Evolutionary conservation across 30 jellyfish, hydroid and myxozoan genomes (phyloP), one percentile per base, ranked within the genome.

Genomic region (Sanderia malayensis): DNA sequence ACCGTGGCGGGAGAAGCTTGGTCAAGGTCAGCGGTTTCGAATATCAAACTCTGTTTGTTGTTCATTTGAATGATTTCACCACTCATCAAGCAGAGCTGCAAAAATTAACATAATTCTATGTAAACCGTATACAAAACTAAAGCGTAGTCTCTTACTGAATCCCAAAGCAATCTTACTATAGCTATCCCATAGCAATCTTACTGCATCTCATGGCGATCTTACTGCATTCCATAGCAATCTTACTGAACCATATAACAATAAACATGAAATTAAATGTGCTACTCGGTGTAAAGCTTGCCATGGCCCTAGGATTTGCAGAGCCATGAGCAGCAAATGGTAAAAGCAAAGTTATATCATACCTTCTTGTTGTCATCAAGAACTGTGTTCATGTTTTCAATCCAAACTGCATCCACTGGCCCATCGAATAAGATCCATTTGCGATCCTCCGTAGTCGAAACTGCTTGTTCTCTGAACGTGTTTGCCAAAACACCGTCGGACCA

Each of bases 1-100:
- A 89, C 97, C 0, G 97, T 89, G 10, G 97, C 97, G 27, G 97
- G 97, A 15, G 97, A 89, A 7, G 97, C 97, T 62, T 89, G 97
- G 59, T 89, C 97, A 32, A 89, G 87, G 58, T 89, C 97, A 18
- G 95, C 76, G 4, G 97, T 76, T 46, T 89, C 97, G 69, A 89
- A 89, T 18, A 89, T 89, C 70, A 89, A 58, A 70, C 98, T 90
- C 62, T 90, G 98, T 61, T 84, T 83, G 91, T 76, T 73, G 74
- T 57, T 90, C 98, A 90, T 90, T 44, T 90, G 98, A 18, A 90
- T 90, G 62, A 90, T 90, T 61, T 90, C 98, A 25, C 98, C 98
- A 55, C 98, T 90, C 98, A 90, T 90, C 86, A 90, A 79, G 63
- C 98, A 90, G 8, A 90, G 77, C 98, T 90, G 61, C 19, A 71